phyloP scores from a whole-genome alignment of 1,140 invertebrate genomes.

The Lepidurus arcticus region DNA sequence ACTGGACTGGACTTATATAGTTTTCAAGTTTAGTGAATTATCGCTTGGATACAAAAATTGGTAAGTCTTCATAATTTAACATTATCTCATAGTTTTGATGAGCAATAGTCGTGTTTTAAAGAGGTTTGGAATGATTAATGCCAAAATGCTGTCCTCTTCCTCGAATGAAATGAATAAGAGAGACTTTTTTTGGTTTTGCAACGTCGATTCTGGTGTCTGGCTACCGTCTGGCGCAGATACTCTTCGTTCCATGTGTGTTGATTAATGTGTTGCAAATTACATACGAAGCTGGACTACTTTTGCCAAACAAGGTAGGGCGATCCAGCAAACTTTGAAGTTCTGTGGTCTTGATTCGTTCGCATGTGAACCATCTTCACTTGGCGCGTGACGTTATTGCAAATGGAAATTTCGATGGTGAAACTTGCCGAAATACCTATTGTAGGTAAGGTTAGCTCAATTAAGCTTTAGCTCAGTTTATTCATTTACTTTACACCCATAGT shows the following conservation, averaged over 20 bases:
- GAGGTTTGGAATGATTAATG: background rate
- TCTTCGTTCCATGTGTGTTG: background rate
- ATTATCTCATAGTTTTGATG: too few species aligned
- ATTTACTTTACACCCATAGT: background rate
- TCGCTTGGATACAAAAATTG: too few species aligned
- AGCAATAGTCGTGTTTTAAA: too few species aligned
- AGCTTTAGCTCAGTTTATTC: background rate
- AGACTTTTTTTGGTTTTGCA: background rate
- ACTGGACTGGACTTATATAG: too few species aligned
- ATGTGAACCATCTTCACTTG: background rate
- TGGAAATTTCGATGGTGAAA: too few species aligned
- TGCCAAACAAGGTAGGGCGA: too few species aligned
- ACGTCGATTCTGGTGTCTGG: background rate
- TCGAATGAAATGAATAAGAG: background rate
- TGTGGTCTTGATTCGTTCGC: background rate
- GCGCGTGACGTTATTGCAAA: too few species aligned
- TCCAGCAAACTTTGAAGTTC: background rate
- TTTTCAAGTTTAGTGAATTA: too few species aligned
- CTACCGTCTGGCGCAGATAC: conserved; percentile 17
- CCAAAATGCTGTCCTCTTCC: background rate
- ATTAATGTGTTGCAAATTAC: background rate
- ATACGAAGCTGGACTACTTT: background rate
- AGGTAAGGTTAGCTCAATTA: background rate
- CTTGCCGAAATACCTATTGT: too few species aligned
- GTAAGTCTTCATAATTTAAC: too few species aligned